These are phyloP conservation scores for Coremacera marginata DNA, from an alignment of 2,888 invertebrate species.

Conservation along the genomic window DNA sequence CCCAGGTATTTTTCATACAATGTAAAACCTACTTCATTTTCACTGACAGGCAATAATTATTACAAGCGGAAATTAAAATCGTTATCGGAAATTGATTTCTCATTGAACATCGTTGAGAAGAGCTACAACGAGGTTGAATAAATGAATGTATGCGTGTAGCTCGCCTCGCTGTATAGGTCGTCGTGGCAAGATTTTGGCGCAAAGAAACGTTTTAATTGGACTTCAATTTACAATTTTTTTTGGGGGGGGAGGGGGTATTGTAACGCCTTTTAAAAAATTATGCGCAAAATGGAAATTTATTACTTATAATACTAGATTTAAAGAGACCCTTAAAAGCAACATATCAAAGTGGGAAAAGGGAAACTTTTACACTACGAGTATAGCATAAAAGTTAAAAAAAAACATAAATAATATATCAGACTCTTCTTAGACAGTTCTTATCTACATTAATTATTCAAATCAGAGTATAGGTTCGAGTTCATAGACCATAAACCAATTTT, in stretches of 20 bases:
- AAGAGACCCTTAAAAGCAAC: too few species aligned
- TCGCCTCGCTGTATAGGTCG: not conserved
- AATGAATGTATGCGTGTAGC: not conserved
- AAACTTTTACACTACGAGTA: too few species aligned
- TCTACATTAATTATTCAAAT: too few species aligned
- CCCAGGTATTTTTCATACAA: not conserved
- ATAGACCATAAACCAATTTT: too few species aligned
- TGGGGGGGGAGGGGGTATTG: not conserved
- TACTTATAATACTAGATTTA: not conserved
- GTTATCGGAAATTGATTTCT: conserved; percentile 66
- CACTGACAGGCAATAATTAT: conserved; percentile 63
- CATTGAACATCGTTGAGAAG: conserved; percentile 44
- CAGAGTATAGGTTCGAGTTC: too few species aligned
- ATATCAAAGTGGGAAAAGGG: too few species aligned
- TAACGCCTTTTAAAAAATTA: not conserved
- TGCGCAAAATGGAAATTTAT: not conserved
- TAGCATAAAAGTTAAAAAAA: too few species aligned
- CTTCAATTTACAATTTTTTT: conserved; percentile 19
- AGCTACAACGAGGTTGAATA: not conserved
- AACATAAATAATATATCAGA: too few species aligned
- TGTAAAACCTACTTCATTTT: conserved; percentile 37
- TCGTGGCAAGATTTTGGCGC: not conserved
- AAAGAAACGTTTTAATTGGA: conserved; percentile 13
- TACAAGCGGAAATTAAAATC: conserved; percentile 68
- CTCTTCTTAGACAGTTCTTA: too few species aligned